phyloP scores from a whole-genome alignment of 1,140 invertebrate species.

The Mercenaria mercenaria region DNA sequence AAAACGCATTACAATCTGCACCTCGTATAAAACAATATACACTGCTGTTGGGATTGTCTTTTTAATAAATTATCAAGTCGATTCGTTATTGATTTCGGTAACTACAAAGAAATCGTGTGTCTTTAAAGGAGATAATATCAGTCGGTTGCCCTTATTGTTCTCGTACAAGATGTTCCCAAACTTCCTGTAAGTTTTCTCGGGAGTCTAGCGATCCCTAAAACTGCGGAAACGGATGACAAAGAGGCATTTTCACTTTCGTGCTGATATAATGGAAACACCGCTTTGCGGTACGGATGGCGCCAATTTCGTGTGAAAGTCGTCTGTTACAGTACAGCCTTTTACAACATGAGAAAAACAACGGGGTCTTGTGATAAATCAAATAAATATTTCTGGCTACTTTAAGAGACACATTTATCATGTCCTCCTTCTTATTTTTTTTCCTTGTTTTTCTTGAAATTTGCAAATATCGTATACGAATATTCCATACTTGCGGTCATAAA shows the following conservation, averaged over 20 bases:
- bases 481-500: no score
- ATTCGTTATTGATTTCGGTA: constrained; percentile 44
- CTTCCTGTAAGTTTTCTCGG: constrained; percentile 45
- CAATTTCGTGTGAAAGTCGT: constrained; percentile 66
- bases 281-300: constrained; percentile 60
- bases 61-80: neutral
- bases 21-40: constrained; percentile 37
- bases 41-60: neutral
- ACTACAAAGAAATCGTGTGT: constrained; percentile 54
- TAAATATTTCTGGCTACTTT: constrained; percentile 3
- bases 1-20: constrained; percentile 12
- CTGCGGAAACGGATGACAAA: constrained; percentile 56
- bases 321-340: constrained; percentile 40
- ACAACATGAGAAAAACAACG: constrained; percentile 56
- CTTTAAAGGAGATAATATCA: constrained; percentile 52
- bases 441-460: no score
- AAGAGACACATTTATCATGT: neutral
- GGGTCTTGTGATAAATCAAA: constrained; percentile 26
- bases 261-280: constrained; percentile 29
- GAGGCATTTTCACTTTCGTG: constrained; percentile 62
- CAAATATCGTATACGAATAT: no score
- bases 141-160: constrained; percentile 24
- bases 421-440: no score
- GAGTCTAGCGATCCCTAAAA: constrained; percentile 48
- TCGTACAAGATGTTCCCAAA: constrained; percentile 19